phyloP scores from a whole-genome alignment of 2,113 vertebrate species.

The Bagarius yarrelli region DNA sequence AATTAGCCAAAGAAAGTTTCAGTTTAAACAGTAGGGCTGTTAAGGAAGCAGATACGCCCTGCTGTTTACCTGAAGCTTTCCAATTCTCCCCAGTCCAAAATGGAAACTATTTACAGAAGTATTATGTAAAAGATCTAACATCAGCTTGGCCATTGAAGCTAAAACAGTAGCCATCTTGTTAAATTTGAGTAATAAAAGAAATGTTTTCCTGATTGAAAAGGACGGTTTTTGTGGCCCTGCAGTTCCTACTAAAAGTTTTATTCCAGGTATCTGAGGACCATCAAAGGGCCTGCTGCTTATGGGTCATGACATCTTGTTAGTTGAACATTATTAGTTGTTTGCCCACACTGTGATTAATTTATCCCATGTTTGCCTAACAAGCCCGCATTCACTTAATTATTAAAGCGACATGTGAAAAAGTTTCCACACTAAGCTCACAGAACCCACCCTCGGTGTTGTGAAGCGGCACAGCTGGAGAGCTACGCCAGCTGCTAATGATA shows the following conservation, averaged over 20 bases:
- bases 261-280: background rate
- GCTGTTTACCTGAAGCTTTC: background rate
- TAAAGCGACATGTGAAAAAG: slow-evolving; percentile 23
- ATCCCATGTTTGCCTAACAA: slow-evolving; percentile 35
- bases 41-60: background rate
- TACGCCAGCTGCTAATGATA: slow-evolving; percentile 42
- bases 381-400: slow-evolving; percentile 32
- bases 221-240: background rate
- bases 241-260: background rate
- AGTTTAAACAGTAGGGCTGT: background rate
- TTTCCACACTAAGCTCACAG: slow-evolving; percentile 21
- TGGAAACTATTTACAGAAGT: background rate
- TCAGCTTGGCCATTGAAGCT: background rate
- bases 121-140: background rate
- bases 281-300: background rate
- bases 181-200: background rate
- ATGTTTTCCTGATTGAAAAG: background rate
- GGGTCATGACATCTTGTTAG: slow-evolving; percentile 22
- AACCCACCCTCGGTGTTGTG: background rate
- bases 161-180: background rate
- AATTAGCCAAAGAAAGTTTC: background rate
- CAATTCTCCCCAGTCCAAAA: background rate
- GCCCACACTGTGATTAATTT: slow-evolving; percentile 25
- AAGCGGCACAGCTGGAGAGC: slow-evolving; percentile 31
- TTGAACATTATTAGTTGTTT: slow-evolving; percentile 22